These are phyloP conservation scores for Aleadryas rufinucha DNA, from an alignment of 2,113 vertebrate genomes.

Conservation along the genomic window DNA sequence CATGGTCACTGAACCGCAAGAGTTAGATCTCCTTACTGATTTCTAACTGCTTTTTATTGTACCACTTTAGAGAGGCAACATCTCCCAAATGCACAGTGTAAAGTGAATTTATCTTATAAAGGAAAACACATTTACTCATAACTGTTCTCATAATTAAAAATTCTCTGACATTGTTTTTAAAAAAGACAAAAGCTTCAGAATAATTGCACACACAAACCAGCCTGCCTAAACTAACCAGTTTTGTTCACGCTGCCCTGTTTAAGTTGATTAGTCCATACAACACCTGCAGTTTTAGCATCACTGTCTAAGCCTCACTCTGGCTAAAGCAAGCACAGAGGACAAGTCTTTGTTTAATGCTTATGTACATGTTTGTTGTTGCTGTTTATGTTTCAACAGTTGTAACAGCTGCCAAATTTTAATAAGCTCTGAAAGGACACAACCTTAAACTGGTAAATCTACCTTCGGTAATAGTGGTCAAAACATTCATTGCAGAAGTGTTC, in stretches of 20 bases:
- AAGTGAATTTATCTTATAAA: background rate
- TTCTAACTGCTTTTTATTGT: background rate
- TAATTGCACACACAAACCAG: background rate
- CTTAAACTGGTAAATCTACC: conserved; percentile 70
- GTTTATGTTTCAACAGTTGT: background rate
- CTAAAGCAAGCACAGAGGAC: background rate
- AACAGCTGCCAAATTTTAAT: background rate
- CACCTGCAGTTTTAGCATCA: background rate
- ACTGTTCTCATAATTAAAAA: background rate
- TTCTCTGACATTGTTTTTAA: background rate
- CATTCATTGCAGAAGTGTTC: conserved; percentile 99
- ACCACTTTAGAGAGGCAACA: background rate
- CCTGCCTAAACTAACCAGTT: background rate
- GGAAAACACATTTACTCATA: background rate
- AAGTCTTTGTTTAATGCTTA: background rate
- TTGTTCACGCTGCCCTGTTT: rapidly evolving
- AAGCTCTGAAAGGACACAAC: background rate
- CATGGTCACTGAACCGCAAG: background rate
- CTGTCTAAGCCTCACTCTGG: background rate
- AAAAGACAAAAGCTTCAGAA: background rate
- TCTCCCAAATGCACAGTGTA: background rate
- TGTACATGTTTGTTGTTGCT: background rate
- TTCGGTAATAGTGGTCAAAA: conserved; percentile 98
- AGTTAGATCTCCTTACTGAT: background rate
- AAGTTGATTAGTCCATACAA: background rate